Conservation (phyloP, 53 echinoderm and acorn worm species). For the Holothuria leucospilota region DNA sequence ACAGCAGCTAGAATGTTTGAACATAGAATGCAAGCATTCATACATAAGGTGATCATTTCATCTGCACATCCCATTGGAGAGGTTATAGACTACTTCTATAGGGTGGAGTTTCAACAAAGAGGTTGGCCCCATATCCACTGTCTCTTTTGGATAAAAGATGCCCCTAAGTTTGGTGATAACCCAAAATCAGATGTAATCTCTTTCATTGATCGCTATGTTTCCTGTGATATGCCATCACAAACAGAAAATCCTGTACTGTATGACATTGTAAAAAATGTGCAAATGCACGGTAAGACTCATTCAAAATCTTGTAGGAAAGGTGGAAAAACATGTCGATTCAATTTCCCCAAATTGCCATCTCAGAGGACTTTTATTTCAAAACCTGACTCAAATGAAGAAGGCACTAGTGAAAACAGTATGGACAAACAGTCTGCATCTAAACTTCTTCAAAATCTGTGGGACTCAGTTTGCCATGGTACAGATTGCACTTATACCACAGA, state of each 20-base stretch:
- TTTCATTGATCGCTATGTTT: constrained; percentile 13
- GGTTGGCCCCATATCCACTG: too few relatives aligned
- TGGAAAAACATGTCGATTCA: constrained; percentile 74
- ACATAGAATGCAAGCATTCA: too few relatives aligned
- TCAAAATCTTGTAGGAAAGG: constrained; percentile 70
- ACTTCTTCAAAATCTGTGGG: background rate
- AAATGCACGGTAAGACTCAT: constrained; percentile 69
- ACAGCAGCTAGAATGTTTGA: background rate
- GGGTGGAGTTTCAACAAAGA: too few relatives aligned
- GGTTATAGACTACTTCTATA: constrained; percentile 26
- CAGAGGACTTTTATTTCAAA: constrained; percentile 58
- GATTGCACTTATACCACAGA: too few relatives aligned
- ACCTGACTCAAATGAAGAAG: background rate
- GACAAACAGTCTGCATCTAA: background rate
- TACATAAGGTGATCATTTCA: background rate
- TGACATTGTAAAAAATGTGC: constrained; percentile 44
- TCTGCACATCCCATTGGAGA: constrained; percentile 37
- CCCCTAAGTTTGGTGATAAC: background rate
- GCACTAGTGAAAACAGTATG: background rate
- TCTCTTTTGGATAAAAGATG: too few relatives aligned
- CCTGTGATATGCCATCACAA: constrained; percentile 7
- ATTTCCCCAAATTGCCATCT: constrained; percentile 82
- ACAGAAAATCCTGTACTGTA: background rate
- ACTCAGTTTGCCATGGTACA: background rate
- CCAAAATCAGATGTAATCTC: background rate